Evolutionary conservation across 2,797 vertebrate species (phyloP).

Genomic region (Pangasius krempfi): DNA sequence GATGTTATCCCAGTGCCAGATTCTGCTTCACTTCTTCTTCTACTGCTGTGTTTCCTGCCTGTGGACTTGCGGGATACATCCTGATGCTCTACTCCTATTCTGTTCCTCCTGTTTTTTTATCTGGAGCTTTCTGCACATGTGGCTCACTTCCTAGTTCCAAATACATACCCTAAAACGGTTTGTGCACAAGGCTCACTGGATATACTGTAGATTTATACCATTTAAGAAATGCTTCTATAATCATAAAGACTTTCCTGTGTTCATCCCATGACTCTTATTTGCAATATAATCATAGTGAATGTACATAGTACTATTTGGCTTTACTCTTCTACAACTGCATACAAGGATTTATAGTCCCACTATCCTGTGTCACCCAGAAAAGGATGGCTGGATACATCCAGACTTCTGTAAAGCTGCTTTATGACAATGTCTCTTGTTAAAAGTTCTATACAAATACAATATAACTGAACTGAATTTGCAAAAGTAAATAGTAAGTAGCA

Average conservation of each 20-base stretch:
- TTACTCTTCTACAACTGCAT: not conserved
- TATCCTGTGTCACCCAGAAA: not conserved
- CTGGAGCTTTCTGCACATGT: not conserved
- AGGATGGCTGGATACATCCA: not conserved
- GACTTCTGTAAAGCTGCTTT: not conserved
- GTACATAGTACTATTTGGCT: not conserved
- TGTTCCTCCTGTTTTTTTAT: not conserved
- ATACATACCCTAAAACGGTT: not conserved
- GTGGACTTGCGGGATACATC: not conserved
- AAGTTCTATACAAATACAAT: not conserved
- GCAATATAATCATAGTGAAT: not conserved
- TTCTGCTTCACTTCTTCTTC: constrained; percentile 2
- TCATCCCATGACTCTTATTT: not conserved
- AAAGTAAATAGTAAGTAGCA: not conserved
- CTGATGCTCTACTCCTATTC: not conserved
- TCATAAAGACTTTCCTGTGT: not conserved
- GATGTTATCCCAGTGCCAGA: not conserved
- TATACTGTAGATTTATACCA: not conserved
- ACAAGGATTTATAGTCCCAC: not conserved
- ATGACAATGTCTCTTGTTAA: not conserved
- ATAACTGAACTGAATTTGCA: not conserved
- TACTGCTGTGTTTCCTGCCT: not conserved
- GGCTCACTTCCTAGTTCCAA: not conserved
- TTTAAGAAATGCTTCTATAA: not conserved
- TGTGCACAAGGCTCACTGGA: not conserved